Evolutionary conservation across 2,888 invertebrate species (phyloP).

Genomic region (Himalopsyche kuldschensis): DNA sequence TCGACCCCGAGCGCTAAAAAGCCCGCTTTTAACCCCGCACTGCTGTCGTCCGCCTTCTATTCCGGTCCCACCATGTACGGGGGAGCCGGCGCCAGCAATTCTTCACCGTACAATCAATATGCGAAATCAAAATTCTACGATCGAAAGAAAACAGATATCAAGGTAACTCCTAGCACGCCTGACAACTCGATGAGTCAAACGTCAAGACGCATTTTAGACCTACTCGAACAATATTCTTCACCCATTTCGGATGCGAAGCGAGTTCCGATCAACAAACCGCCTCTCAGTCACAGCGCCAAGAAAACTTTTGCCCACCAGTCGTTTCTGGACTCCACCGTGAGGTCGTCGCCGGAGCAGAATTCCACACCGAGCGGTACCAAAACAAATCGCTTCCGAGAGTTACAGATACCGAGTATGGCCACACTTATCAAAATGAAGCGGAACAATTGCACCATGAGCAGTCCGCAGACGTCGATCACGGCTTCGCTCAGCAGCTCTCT

Average conservation of each 20-base stretch:
- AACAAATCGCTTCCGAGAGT: constrained; percentile 47
- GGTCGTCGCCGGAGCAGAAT: constrained; percentile 1
- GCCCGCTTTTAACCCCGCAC: constrained; percentile 34
- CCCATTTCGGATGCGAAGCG: constrained; percentile 67
- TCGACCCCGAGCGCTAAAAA: constrained; percentile 20
- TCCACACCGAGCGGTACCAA: constrained; percentile 37
- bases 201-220: constrained; percentile 66
- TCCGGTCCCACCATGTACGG: constrained; percentile 62
- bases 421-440: constrained; percentile 65
- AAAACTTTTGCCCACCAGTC: constrained; percentile 42
- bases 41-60: constrained; percentile 59
- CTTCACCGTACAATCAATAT: constrained; percentile 19
- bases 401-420: constrained; percentile 65
- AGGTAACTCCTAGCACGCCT: constrained; percentile 18
- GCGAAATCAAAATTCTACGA: constrained; percentile 26
- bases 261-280: constrained; percentile 55
- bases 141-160: constrained; percentile 19
- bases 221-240: constrained; percentile 67
- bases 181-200: constrained; percentile 59
- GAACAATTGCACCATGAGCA: constrained; percentile 19
- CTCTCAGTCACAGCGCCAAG: constrained; percentile 42
- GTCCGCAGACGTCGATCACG: constrained; percentile 28
- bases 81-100: constrained; percentile 53
- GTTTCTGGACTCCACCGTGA: constrained; percentile 36
- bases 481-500: constrained; percentile 35